These are phyloP conservation scores for Cirrhinus mrigala DNA, from an alignment of 2,797 vertebrate species.

Conservation along the genomic window DNA sequence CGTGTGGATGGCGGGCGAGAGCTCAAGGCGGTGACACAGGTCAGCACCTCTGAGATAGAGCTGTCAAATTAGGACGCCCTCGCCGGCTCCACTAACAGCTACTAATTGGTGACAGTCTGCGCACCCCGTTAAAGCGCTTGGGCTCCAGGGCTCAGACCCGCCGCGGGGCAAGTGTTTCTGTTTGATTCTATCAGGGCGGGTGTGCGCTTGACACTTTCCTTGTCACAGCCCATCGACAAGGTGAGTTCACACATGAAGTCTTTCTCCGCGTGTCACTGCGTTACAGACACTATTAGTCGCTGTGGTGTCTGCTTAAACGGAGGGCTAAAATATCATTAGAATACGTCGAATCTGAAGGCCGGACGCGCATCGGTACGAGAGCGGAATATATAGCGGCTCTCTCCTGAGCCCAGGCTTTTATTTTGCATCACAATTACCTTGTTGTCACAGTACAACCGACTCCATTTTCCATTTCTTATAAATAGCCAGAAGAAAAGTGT, in stretches of 20 bases:
- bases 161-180: constrained; percentile 51
- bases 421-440: constrained; percentile 85
- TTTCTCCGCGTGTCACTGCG: constrained; percentile 2
- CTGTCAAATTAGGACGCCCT: constrained; percentile 77
- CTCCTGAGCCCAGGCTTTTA: constrained; percentile 75
- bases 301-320: constrained; percentile 48
- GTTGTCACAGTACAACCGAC: constrained; percentile 92
- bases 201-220: constrained; percentile 44
- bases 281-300: constrained; percentile 39
- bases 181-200: constrained; percentile 21
- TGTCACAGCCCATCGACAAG: constrained; percentile 69
- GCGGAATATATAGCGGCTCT: constrained; percentile 1
- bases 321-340: constrained; percentile 49
- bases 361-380: background rate
- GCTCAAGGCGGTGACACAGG: constrained; percentile 66
- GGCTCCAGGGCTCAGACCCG: constrained; percentile 55
- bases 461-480: constrained; percentile 97
- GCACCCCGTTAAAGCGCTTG: constrained; percentile 51
- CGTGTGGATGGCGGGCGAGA: constrained; percentile 37
- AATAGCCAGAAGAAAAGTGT: constrained; percentile 99
- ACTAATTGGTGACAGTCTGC: constrained; percentile 77
- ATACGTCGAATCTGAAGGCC: constrained; percentile 32
- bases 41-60: constrained; percentile 79
- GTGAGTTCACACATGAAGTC: constrained; percentile 50
- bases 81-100: constrained; percentile 74